These are phyloP conservation scores for Semaprochilodus insignis DNA, from an alignment of 2,797 vertebrate species.

Conservation along the genomic window DNA sequence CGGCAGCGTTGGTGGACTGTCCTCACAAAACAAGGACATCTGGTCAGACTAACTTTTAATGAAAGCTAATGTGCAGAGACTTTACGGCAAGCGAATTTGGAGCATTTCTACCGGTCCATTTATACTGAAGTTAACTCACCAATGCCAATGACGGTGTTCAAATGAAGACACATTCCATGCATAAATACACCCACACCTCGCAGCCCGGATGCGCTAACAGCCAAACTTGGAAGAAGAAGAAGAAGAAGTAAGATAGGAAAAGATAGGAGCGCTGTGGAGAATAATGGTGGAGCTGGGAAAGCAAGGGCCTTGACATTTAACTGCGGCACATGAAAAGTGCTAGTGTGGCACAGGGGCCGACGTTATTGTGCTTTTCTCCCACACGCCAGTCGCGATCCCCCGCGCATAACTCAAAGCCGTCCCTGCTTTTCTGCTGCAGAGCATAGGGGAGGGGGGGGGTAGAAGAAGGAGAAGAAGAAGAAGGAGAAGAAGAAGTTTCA, in stretches of 20 bases:
- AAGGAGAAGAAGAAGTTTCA: not conserved
- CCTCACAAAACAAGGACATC: too few species aligned
- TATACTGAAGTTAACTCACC: too few species aligned
- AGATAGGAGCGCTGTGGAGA: not conserved
- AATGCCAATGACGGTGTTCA: too few species aligned
- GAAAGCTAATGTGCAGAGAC: too few species aligned
- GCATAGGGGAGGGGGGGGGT: not conserved
- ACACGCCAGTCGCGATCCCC: constrained; percentile 11
- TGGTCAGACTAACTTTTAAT: too few species aligned
- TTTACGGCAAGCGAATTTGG: too few species aligned
- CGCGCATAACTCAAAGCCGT: constrained; percentile 10
- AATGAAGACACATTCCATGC: not conserved
- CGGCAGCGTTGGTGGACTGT: too few species aligned
- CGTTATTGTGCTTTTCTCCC: constrained; percentile 30
- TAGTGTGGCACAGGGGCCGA: not conserved
- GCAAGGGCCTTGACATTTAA: constrained; percentile 38
- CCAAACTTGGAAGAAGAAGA: not conserved
- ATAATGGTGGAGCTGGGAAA: constrained; percentile 2
- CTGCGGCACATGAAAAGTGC: constrained; percentile 19
- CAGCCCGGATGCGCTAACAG: not conserved
- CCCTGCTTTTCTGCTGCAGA: not conserved
- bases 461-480: not conserved
- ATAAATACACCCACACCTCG: not conserved
- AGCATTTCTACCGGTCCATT: too few species aligned
- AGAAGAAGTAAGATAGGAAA: not conserved